These are phyloP conservation scores for Ceratina calcarata DNA, from an alignment of 1,140 invertebrate genomes.

Conservation along the genomic window DNA sequence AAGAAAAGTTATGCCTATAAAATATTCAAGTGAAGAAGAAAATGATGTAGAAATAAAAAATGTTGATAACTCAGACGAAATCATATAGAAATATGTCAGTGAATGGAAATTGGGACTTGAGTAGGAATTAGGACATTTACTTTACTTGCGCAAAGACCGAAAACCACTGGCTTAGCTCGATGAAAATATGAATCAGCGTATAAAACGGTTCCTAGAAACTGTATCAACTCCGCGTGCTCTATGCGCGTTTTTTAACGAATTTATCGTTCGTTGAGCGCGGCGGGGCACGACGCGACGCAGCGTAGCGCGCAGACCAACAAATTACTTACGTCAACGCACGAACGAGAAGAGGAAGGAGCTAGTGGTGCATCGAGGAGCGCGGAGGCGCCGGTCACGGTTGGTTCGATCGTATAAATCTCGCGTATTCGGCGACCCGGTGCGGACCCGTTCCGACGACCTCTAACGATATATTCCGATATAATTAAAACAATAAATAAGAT, in stretches of 20 bases:
- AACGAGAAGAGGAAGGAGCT: conserved; percentile 8
- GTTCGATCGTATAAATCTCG: conserved; percentile 77
- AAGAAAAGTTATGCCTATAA: neutral
- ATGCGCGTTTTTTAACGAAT: conserved; percentile 67
- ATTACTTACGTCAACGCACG: conserved; percentile 25
- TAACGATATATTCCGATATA: conserved; percentile 81
- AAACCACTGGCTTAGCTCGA: neutral
- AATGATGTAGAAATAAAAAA: too few relatives aligned
- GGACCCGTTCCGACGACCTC: conserved; percentile 71
- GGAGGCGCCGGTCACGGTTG: conserved; percentile 55
- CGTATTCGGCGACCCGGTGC: conserved; percentile 77
- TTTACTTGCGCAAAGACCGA: too few relatives aligned
- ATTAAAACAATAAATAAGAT: conserved; percentile 82
- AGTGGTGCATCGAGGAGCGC: neutral
- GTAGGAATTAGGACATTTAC: too few relatives aligned
- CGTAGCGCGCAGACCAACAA: neutral
- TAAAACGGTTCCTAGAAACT: conserved; percentile 23
- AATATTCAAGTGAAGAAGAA: too few relatives aligned
- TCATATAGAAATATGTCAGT: too few relatives aligned
- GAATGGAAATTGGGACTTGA: too few relatives aligned
- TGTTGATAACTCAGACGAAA: too few relatives aligned
- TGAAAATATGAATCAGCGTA: neutral
- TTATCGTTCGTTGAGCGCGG: conserved; percentile 73
- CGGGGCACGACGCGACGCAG: conserved; percentile 60
- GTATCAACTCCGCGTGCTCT: neutral